These are phyloP conservation scores for Clepsis dumicolana DNA, from an alignment of 2,888 invertebrate genomes.

Conservation along the genomic window DNA sequence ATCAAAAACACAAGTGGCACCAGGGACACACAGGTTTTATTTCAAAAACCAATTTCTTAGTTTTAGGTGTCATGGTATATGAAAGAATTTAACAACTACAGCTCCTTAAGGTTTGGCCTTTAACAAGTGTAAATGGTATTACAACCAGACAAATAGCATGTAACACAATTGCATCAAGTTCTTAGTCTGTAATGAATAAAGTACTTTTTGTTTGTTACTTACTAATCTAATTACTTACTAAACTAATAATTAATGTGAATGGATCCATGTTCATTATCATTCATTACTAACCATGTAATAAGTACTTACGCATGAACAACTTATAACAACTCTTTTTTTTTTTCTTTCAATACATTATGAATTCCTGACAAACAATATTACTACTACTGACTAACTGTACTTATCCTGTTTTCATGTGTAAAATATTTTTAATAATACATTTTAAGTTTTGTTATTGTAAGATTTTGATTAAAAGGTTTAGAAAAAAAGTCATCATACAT, in stretches of 20 bases:
- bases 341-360: no score
- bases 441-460: no score
- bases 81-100: background rate
- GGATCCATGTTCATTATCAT: no score
- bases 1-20: constrained; percentile 56
- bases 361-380: no score
- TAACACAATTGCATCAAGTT: background rate
- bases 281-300: background rate
- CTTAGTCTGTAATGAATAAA: background rate
- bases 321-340: no score
- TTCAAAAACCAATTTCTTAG: constrained; percentile 42
- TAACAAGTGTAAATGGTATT: background rate
- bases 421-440: no score
- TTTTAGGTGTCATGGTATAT: constrained; percentile 22
- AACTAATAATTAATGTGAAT: background rate
- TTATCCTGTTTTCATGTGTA: no score
- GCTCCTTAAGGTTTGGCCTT: background rate
- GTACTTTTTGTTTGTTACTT: background rate
- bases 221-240: background rate
- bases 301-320: no score
- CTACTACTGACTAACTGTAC: no score
- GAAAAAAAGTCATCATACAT: no score
- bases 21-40: constrained; percentile 67
- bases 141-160: background rate
- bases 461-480: no score